phyloP scores from a whole-genome alignment of 2,797 vertebrate genomes.

The Coracias cyanogaster region DNA sequence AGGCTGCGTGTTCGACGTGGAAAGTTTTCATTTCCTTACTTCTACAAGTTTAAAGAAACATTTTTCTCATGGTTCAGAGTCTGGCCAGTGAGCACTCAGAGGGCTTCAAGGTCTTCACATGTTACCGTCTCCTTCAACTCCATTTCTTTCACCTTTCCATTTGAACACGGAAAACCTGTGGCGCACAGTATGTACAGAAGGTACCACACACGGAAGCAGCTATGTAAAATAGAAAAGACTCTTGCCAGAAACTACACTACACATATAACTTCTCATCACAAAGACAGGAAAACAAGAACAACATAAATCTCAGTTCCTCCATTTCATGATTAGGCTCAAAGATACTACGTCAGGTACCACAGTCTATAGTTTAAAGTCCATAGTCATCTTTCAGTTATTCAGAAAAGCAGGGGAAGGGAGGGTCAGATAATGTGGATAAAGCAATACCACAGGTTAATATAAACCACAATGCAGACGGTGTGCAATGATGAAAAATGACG shows the following conservation, averaged over 20 bases:
- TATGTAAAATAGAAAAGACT: neutral
- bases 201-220: neutral
- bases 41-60: neutral
- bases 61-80: neutral
- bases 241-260: neutral
- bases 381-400: neutral
- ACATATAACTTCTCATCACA: neutral
- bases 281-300: neutral
- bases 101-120: neutral
- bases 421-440: neutral
- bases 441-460: neutral
- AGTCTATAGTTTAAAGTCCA: neutral
- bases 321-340: neutral
- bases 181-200: accelerated
- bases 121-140: neutral
- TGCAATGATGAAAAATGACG: neutral
- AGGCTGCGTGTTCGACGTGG: neutral
- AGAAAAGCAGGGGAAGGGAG: neutral
- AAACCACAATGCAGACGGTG: neutral
- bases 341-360: neutral
- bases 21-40: neutral
- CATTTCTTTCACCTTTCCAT: neutral
- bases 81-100: neutral
- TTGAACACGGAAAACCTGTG: neutral
- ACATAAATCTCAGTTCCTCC: neutral